Conservation (phyloP, 2,797 vertebrate genomes). For the Rachycentron canadum region DNA sequence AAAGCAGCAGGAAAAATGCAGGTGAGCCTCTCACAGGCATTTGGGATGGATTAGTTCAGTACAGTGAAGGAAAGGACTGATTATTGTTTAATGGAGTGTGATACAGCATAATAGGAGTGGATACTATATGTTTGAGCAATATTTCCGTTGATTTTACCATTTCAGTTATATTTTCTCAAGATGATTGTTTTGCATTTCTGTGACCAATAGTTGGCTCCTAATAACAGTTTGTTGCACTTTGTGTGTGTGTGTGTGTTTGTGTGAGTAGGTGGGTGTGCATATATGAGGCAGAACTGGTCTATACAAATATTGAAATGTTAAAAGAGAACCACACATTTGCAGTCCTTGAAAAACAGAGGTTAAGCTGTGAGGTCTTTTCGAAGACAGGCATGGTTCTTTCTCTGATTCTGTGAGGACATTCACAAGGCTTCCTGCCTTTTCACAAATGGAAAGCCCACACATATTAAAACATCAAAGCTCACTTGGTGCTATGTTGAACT, state of each 20-base stretch:
- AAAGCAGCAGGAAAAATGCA: not conserved
- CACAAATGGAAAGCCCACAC: constrained; percentile 54
- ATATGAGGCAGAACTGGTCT: not conserved
- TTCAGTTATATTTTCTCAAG: not conserved
- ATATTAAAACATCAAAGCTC: constrained; percentile 66
- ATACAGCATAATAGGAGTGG: not conserved
- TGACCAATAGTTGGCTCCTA: not conserved
- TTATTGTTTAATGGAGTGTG: not conserved
- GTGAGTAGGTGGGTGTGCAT: not conserved
- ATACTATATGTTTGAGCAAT: no score
- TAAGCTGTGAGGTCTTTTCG: constrained; percentile 39
- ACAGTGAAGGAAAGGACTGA: not conserved
- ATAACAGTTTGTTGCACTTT: not conserved
- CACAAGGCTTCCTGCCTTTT: constrained; percentile 55
- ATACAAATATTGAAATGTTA: constrained; percentile 6
- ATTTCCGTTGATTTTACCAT: no score
- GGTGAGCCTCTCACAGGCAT: not conserved
- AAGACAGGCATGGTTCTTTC: constrained; percentile 21
- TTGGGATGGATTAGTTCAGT: constrained; percentile 5
- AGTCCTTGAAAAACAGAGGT: constrained; percentile 55
- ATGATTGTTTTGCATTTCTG: not conserved
- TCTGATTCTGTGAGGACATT: constrained; percentile 45
- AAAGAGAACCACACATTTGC: constrained; percentile 39
- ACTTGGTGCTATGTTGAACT: constrained; percentile 58
- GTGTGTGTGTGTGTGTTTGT: constrained; percentile 9